Evolutionary conservation across 2,113 vertebrate genomes (phyloP), one percentile per base, ranked within the genome.

Genomic region (Erythrolamprus reginae): DNA sequence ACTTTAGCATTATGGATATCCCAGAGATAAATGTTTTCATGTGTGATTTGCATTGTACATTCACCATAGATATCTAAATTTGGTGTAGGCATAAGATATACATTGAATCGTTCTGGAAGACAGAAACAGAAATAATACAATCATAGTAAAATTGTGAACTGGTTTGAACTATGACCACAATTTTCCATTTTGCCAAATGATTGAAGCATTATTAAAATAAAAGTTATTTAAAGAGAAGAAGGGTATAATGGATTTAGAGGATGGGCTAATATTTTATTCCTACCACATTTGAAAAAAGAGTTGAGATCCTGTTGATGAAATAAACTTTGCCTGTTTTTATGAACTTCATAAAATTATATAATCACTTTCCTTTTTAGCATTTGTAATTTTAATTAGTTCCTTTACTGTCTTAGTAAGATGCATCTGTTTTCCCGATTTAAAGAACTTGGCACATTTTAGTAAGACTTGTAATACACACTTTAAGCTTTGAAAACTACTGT

Each of bases 21-120:
- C 99, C 99, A 99, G 95, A 99, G 98, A 97, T 99, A 99, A 96
- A 99, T 99, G 97, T 99, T 99, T 96, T 99, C 99, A 53, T 99
- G 99, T 13, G 99, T 99, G 96, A 99, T 99, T 97, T 99, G 99
- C 99, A 99, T 99, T 91, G 99, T 99, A 97, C 99, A 99, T 97
- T 99, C 99, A 12, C 99, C 99, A 48, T 99, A 99, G 96, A 99
- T 99, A 96, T 99, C 99, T 97, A 99, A 97, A 96, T 99, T 99
- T 28, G 99, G 99, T 19, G 99, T 99, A 93, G 99, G 99, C 99
- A 99, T 99, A 84, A 99, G 97, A 94, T 99, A 99, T 58, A 99
- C 99, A 82, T 99, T 99, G 98, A 99, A 99, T 70, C 99, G 98
- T 90, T 99, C 99, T 99, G 95, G 90, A 52, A 58, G 28, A 17